Base-by-base conservation (phyloP, 2,797 vertebrate genomes). In the Microctenopoma lineatum region DNA sequence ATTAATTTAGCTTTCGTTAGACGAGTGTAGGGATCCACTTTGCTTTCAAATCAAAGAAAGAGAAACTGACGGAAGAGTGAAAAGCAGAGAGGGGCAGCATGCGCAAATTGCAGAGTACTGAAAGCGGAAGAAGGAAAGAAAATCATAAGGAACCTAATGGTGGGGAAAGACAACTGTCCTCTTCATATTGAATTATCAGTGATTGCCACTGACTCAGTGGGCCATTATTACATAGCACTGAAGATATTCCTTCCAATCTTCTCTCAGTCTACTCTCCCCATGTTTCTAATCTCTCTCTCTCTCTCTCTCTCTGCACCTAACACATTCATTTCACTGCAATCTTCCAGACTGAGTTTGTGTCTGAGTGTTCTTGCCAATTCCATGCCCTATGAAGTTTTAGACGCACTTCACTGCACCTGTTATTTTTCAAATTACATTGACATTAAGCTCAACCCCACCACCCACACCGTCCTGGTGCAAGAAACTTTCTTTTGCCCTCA, bases 131-230 rank as follows among this genome's bases (percentile, higher is more conserved):
- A 64, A 44, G 80, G 72, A 73, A 73, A 60, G 71, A 57, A 66
- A 74, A 54, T 70, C 57, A 68, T 73, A 59, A 66, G 85, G 79
- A 59, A 83, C 60, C 61, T 79, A 73, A 80, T 76, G 66, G 74
- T 36, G 59, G 55, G 70, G 74, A 67, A 50, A 70, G 57, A 74
- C 41, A 76, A 41, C 66, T 73, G 59, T 75, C 80, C 76, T 87
- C 81, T 87, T 91, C 80, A 88, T 87, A 82, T 44, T 85, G 81
- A 93, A 92, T 92, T 76, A 90, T 86, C 84, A 42, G 72, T 83
- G 81, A 88, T 84, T 91, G 83, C 80, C 71, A 74, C 72, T 26
- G 81, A 88, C 77, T 86, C 57, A 34, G 83, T 71, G 72, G 79
- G 67, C 12, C 65, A 76, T 90, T 87, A 90, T 91, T 78, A 63